phyloP scores from a whole-genome alignment of 2,113 vertebrate species.

The Manacus vitellinus region DNA sequence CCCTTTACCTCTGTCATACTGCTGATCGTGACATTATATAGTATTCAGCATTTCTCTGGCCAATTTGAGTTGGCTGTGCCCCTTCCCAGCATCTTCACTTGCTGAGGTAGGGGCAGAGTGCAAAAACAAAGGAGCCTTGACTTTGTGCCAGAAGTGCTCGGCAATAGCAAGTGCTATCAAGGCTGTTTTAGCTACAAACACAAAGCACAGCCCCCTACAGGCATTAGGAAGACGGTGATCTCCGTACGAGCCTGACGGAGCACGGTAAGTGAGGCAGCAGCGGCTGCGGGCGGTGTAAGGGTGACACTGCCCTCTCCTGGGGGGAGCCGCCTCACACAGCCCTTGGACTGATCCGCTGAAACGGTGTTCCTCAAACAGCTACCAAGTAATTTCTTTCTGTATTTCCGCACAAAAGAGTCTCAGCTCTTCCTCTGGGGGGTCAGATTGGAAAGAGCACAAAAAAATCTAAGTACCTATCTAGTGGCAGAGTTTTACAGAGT shows the following conservation, averaged over 20 bases:
- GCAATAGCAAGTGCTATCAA: accelerated
- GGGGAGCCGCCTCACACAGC: accelerated
- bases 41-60: background rate
- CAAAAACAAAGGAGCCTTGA: background rate
- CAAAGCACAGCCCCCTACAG: accelerated
- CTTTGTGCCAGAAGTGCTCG: background rate
- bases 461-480: background rate
- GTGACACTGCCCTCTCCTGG: constrained; percentile 25
- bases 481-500: background rate
- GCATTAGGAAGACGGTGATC: accelerated
- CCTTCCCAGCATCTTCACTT: background rate
- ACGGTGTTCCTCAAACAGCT: accelerated
- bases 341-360: accelerated
- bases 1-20: background rate
- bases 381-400: background rate
- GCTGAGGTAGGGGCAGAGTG: background rate
- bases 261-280: accelerated
- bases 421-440: background rate
- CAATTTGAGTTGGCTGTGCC: background rate
- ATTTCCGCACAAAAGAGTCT: background rate
- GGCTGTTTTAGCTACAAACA: accelerated
- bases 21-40: background rate
- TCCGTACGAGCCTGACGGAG: accelerated
- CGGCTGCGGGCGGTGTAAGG: background rate
- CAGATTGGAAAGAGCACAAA: background rate